Conservation (phyloP, 2,888 invertebrate species). For the Drosophila macrospina region DNA sequence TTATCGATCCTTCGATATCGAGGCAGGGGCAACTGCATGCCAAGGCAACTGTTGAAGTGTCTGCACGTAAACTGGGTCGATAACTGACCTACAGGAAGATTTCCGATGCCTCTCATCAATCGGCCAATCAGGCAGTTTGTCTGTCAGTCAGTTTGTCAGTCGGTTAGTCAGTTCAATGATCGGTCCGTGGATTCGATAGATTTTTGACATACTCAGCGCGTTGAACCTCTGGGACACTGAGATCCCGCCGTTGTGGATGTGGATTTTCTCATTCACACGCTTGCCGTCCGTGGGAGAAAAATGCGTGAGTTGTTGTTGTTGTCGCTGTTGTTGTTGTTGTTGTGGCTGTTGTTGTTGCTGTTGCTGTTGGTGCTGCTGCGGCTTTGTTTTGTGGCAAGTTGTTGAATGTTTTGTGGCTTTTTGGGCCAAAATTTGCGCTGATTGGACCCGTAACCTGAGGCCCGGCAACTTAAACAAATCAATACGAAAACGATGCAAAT, state of each 20-base stretch:
- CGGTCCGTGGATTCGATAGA: constrained; percentile 60
- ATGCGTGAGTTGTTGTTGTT: constrained; percentile 55
- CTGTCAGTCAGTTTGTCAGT: neutral
- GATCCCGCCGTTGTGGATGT: neutral
- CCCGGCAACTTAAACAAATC: constrained; percentile 73
- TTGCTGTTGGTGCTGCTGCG: constrained; percentile 18
- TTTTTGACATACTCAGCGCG: constrained; percentile 67
- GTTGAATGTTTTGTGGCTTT: constrained; percentile 38
- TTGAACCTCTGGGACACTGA: constrained; percentile 27
- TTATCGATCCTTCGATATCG: constrained; percentile 1
- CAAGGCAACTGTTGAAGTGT: neutral
- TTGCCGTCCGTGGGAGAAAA: constrained; percentile 76
- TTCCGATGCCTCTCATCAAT: neutral
- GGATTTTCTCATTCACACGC: constrained; percentile 72
- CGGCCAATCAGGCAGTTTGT: constrained; percentile 1
- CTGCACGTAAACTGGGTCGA: constrained; percentile 73
- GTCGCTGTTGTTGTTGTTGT: neutral
- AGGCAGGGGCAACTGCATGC: neutral
- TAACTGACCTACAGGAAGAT: constrained; percentile 70
- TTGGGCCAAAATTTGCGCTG: constrained; percentile 55
- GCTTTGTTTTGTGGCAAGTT: constrained; percentile 26
- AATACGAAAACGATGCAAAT: constrained; percentile 80
- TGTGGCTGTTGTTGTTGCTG: neutral
- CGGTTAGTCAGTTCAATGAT: constrained; percentile 25
- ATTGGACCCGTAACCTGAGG: constrained; percentile 33